Evolutionary conservation across 1,140 invertebrate genomes (phyloP), one percentile per base, ranked within the genome.

Genomic region (Drosophila azteca): DNA sequence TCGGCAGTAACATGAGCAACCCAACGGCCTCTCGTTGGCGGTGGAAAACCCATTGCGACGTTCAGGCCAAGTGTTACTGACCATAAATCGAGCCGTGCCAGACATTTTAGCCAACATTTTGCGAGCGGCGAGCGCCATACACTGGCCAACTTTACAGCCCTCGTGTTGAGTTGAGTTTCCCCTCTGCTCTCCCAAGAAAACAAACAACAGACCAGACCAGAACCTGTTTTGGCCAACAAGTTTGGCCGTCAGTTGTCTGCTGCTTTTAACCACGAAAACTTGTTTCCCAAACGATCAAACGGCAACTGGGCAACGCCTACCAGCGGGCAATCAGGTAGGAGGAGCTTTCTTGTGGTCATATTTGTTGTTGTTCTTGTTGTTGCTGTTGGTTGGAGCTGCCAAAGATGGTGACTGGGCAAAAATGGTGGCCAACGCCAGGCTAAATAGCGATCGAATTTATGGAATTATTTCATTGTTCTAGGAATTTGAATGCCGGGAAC

Each of bases 401-500:
- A 72, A 85, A 85, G 82, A 87, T 87, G 83, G 83, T 79, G 83
- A 77, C 57, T 71, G 66, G 54, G 29, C 49, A 61, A 88, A 88
- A 88, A 88, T 88, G 83, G 83, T 83, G 84, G 81, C 44, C 63
- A 67, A 51, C 51, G 52, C 79, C 77, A 51, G 48, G 52, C 79
- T 79, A 88, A 68, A 69, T 88, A 83, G 84, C 62, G 83, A 79
- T 88, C 83, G 83, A 88, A 87, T 88, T 87, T 87, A 87, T 87
- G 82, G 82, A 87, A 88, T 88, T 88, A 88, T 88, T 88, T 88
- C 83, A 88, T 88, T 88, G 83, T 88, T 88, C 83, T 88, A 88
- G 79, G 83, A 88, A 88, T 88, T 88, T 72, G 79, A 87, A 88
- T 88, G 82, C 71, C 64, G 57, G 15, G 51, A 57, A 46, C 41